Evolutionary conservation across 2,797 vertebrate species (phyloP).

Genomic region (Crenuchus spilurus): DNA sequence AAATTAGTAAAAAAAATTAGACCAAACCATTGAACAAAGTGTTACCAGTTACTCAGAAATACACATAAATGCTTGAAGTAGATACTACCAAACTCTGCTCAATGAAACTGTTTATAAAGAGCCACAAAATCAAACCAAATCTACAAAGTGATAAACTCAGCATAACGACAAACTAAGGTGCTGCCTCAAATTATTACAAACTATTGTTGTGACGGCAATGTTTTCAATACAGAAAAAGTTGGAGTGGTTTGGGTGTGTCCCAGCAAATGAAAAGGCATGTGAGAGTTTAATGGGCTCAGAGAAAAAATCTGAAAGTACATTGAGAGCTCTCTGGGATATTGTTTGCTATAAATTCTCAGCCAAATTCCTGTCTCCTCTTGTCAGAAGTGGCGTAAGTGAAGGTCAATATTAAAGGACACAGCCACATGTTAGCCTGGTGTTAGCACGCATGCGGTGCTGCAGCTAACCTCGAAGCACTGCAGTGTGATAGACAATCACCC

Average conservation of each 20-base stretch:
- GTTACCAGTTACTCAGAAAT: too few species aligned
- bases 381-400: slow-evolving; percentile 31
- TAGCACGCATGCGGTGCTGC: slow-evolving; percentile 24
- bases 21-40: too few species aligned
- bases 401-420: slow-evolving; percentile 51
- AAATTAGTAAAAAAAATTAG: not conserved
- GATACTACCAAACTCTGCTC: not conserved
- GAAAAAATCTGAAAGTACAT: not conserved
- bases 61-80: too few species aligned
- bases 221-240: not conserved
- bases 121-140: not conserved
- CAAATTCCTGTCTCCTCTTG: not conserved
- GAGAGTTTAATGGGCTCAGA: not conserved
- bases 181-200: not conserved
- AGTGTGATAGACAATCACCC: slow-evolving; percentile 20
- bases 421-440: slow-evolving; percentile 40
- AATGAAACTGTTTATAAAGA: too few species aligned
- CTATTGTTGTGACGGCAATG: not conserved
- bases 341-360: slow-evolving; percentile 7
- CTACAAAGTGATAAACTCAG: not conserved
- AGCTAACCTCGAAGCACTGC: slow-evolving; percentile 18
- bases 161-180: not conserved
- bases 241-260: slow-evolving; percentile 6
- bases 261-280: not conserved
- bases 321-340: not conserved